Base-by-base conservation (phyloP, 2,888 invertebrate genomes). In the Allolobophora icterica region DNA sequence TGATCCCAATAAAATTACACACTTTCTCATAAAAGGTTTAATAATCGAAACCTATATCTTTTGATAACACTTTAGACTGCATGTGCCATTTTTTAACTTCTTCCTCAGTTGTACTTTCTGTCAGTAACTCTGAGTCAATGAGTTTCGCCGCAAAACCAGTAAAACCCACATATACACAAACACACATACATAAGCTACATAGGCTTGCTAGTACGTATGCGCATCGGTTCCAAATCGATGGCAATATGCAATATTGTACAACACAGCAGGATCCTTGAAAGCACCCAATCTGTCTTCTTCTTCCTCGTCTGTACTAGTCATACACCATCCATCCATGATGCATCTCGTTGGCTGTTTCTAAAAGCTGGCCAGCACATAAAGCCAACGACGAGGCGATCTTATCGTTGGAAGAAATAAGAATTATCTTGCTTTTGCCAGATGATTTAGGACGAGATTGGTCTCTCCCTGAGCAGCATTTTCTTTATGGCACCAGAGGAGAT, bases 361-460 rank as follows among this genome's bases (percentile, higher is more conserved):
- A 71, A n/a, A 71, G n/a, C 71, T 71, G 71, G 71, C 71, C 71
- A 71, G 71, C 30, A 13, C 71, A 71, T 30, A 71, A n/a, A 30
- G n/a, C 71, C 30, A 71, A 71, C n/a, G 71, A 71, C 71, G 71
- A 71, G 71, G 71, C n/a, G 71, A 71, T 71, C 71, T 71, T 71
- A 71, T 71, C 71, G 71, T n/a, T 30, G 71, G 71, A n/a, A 71
- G 8, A 71, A 30, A 30, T 71, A n/a, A 11, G 71, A 71, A n/a
- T 71, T n/a, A 71, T 71, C 71, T 71, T 17, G 71, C 71, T 71
- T 71, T 71, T 71, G 71, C n/a, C 71, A 71, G 71, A 71, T 71
- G 71, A 71, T 71, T 71, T 71, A 71, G 71, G 71, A 71, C n/a
- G 71, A 71, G 71, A 71, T 71, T 71, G 71, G 71, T n/a, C 71